Conservation (phyloP, 2,888 invertebrate genomes). For the Melolontha melolontha region DNA sequence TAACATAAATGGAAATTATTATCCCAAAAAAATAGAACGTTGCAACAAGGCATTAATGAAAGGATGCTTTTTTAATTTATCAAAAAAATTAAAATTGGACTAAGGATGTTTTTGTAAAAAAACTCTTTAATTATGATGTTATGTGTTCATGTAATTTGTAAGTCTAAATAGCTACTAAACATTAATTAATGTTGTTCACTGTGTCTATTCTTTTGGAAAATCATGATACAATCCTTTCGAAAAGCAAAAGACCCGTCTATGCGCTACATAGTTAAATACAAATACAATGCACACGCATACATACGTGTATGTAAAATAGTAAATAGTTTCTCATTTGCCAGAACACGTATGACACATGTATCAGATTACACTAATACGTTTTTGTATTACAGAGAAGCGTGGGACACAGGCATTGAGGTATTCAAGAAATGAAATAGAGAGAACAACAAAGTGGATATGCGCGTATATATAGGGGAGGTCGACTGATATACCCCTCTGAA, state of each 20-base stretch:
- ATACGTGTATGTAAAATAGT: slow-evolving; percentile 49
- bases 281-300: slow-evolving; percentile 3
- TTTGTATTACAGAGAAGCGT: slow-evolving; percentile 48
- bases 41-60: too few relatives aligned
- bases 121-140: too few relatives aligned
- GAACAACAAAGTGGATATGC: not conserved
- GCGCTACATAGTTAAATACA: not conserved
- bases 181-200: slow-evolving; percentile 28
- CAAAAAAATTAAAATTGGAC: too few relatives aligned
- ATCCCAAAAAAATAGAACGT: too few relatives aligned
- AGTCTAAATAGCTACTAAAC: slow-evolving; percentile 36
- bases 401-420: slow-evolving; percentile 42
- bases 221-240: slow-evolving; percentile 30
- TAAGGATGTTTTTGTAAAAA: too few relatives aligned
- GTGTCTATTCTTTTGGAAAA: slow-evolving; percentile 32
- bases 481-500: slow-evolving; percentile 49
- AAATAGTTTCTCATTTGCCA: slow-evolving; percentile 65
- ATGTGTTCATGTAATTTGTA: not conserved
- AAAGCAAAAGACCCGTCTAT: slow-evolving; percentile 20
- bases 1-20: too few relatives aligned
- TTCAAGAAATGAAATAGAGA: slow-evolving; percentile 56
- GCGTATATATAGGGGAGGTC: slow-evolving; percentile 25
- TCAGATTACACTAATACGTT: slow-evolving; percentile 63
- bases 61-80: too few relatives aligned
- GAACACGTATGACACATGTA: slow-evolving; percentile 63